Conservation (phyloP, 1,140 invertebrate genomes). For the Bombus superbus region DNA sequence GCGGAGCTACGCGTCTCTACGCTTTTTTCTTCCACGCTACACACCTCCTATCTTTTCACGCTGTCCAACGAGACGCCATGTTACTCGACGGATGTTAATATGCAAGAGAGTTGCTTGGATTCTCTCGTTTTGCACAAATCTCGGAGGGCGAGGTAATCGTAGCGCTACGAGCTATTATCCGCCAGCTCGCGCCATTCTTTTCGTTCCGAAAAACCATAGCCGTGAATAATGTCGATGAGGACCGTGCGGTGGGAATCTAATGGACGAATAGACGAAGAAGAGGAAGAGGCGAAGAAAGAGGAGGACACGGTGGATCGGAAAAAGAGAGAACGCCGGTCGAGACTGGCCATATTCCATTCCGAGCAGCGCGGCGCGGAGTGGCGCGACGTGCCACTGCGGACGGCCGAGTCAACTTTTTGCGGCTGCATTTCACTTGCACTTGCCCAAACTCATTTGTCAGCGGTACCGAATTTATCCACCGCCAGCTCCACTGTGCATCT, state of each 20-base stretch:
- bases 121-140: not conserved
- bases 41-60: not conserved
- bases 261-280: conserved; percentile 20
- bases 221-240: conserved; percentile 40
- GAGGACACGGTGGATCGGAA: not conserved
- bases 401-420: not conserved
- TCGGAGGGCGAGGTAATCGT: not conserved
- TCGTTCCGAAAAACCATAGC: conserved; percentile 1
- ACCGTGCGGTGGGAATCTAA: conserved; percentile 28
- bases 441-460: conserved; percentile 12
- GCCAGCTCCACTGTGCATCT: conserved; percentile 20
- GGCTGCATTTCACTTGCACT: not conserved
- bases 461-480: not conserved
- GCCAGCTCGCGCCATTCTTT: not conserved
- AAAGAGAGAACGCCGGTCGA: not conserved
- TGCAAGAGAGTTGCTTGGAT: not conserved
- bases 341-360: not conserved
- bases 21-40: not conserved
- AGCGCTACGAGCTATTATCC: not conserved
- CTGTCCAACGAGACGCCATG: not conserved
- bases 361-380: not conserved
- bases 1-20: not conserved
- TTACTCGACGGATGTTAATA: not conserved
- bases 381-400: not conserved
- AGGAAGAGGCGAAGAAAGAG: not conserved